Base-by-base conservation (phyloP, 2,888 invertebrate genomes). In the Alitta virens region DNA sequence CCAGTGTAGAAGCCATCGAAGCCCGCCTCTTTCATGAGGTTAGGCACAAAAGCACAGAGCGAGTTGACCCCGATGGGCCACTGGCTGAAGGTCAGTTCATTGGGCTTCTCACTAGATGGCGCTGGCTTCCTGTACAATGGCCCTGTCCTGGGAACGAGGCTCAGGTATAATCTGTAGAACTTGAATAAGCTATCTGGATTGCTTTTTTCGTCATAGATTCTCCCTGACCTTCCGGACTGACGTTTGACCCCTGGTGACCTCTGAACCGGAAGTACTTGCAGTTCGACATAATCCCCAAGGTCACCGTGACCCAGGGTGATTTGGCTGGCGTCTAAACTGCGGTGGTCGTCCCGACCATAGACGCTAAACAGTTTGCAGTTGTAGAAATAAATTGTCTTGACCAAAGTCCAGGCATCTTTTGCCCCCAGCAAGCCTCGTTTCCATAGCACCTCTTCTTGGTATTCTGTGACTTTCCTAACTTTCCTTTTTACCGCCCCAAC, bases 341-440 rank as follows among this genome's bases (percentile, higher is more conserved):
- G 5, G 46, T 46, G 46, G 7, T 46, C 21, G n/a, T 46, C 46
- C n/a, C 46, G 5, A n/a, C 46, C 46, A 46, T 46, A 21, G 46
- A 46, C n/a, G 21, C 21, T n/a, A 46, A 46, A 46, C 46, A 46
- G n/a, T 16, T 46, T 46, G 46, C 46, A 46, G 46, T 46, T 46
- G 46, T 46, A 46, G 46, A 46, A 46, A 16, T 46, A 46, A 16
- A 46, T 21, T 5, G 46, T 46, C 18, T 21, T n/a, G 3, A 46
- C 46, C n/a, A 46, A n/a, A 9, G 46, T 46, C 46, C 46, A 46
- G n/a, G 46, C 46, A 46, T 46, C 46, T 46, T 46, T 46, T 12
- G n/a, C 18, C 3, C 46, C 46, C n/a, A 46, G 21, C 21, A 46
- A 9, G 3, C 21, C 21, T 21, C 21, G 5, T 46, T 46, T 21